Evolutionary conservation across 1,140 invertebrate species (phyloP).

Genomic region (Trinorchestia longiramus): DNA sequence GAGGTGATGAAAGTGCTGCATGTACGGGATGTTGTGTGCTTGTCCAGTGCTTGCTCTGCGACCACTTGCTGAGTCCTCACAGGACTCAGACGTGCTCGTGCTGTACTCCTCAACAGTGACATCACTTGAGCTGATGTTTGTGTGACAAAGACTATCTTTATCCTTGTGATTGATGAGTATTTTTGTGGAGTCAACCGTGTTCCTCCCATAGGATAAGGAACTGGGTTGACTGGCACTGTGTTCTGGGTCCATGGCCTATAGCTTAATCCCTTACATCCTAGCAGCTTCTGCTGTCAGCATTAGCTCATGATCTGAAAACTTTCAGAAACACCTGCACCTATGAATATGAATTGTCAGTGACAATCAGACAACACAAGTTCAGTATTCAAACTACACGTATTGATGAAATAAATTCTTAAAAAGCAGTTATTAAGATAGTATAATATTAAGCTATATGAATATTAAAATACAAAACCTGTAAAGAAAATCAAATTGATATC

Average conservation of each 20-base stretch:
- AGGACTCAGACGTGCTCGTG: background rate
- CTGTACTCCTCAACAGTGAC: constrained; percentile 4
- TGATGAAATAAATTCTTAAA: background rate
- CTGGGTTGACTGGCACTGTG: background rate
- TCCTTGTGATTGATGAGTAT: background rate
- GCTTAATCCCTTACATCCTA: background rate
- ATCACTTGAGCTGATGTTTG: constrained; percentile 36
- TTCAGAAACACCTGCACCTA: background rate
- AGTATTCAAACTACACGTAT: background rate
- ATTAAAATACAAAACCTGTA: background rate
- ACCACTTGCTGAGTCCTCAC: background rate
- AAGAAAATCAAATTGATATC: background rate
- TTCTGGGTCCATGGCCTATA: background rate
- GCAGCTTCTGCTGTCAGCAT: background rate
- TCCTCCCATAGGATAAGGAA: background rate
- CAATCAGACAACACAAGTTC: background rate
- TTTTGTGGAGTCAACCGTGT: background rate
- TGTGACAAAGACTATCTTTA: constrained; percentile 4
- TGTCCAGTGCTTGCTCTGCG: background rate
- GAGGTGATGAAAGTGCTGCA: constrained; percentile 65
- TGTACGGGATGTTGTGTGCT: constrained; percentile 64
- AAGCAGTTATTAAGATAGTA: background rate
- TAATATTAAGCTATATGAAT: background rate
- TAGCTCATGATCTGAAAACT: background rate
- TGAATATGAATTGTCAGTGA: background rate